Evolutionary conservation across 2,888 invertebrate genomes (phyloP).

Genomic region (Eustalomyia histrio): DNA sequence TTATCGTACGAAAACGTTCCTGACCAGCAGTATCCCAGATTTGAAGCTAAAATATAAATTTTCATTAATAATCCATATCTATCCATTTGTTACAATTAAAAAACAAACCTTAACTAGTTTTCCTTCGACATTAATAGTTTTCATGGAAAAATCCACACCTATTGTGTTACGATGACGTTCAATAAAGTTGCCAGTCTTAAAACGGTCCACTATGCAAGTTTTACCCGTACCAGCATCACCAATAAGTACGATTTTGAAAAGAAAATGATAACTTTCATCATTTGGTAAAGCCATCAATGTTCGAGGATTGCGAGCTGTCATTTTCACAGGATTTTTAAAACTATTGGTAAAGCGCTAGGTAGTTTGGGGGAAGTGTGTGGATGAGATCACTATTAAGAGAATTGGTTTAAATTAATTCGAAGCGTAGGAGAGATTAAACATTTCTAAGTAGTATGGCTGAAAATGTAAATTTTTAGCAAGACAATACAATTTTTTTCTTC

Average conservation of each 20-base stretch:
- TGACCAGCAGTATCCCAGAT: slow-evolving; percentile 99
- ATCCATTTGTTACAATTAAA: too few species aligned
- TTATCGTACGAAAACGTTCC: slow-evolving; percentile 97
- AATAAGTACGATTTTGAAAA: slow-evolving; percentile 95
- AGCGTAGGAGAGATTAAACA: background rate
- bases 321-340: slow-evolving; percentile 71
- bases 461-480: too few species aligned
- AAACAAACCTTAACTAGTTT: slow-evolving; percentile 94
- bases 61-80: background rate
- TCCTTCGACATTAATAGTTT: slow-evolving; percentile 94
- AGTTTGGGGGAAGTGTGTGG: background rate
- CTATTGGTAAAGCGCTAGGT: background rate
- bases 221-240: slow-evolving; percentile 95
- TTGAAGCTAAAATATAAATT: slow-evolving; percentile 80
- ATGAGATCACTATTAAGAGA: slow-evolving; percentile 27
- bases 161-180: slow-evolving; percentile 98
- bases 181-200: slow-evolving; percentile 96
- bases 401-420: background rate
- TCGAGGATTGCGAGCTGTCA: slow-evolving; percentile 88
- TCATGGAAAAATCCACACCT: slow-evolving; percentile 99
- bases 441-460: background rate
- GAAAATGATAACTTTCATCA: slow-evolving; percentile 93
- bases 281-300: slow-evolving; percentile 86
- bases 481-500: background rate
- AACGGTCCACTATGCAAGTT: slow-evolving; percentile 96